Evolutionary conservation across 2,888 invertebrate genomes (phyloP), one percentile per base, ranked within the genome.

Genomic region (Craniophora ligustri): DNA sequence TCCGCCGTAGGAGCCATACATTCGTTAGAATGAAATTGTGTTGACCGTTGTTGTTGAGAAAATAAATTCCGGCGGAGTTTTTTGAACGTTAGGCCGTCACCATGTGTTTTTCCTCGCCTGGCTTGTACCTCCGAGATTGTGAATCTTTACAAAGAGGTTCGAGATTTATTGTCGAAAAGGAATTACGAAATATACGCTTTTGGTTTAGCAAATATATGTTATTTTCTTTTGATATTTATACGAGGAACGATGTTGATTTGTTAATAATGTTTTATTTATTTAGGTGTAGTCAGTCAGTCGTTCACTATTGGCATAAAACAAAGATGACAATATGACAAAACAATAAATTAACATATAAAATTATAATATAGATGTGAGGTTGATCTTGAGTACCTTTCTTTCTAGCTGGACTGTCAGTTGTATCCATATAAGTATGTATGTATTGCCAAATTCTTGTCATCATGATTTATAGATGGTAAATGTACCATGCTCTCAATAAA

Each of bases 1-100:
- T 73, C 75, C 75, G 75, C 53, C n/a, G 36, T 30, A 54, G 32
- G 48, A 54, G 44, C 51, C 66, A 66, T 60, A 71, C 71, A 65
- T 72, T 75, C 66, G 72, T 66, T 68, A 53, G 59, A 51, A 63
- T 47, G 57, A 71, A 75, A 66, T 63, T 63, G 55, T 60, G 63
- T 69, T 68, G 72, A 61, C 66, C 58, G 58, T 66, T 63, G 66
- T 63, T 62, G 60, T 66, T 55, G 38, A 34, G 46, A 60, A 58
- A 64, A 74, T 73, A 67, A 60, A 59, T 67, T 54, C 47, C 19
- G 23, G 15, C 36, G 21, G 15, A 34, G 42, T 53, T 53, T 67
- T 60, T 63, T 54, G 35, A 39, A 15, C 47, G 40, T 55, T 36
- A 30, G 19, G 10, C 49, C 44, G 53, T 44, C 63, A 38, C 42